A percentile compares a stretch with the other conserved stretches of the same genome.
These are phyloP conservation scores for Aelia acuminata DNA, from an alignment of 2,888 invertebrate species.

Conservation along the genomic window DNA sequence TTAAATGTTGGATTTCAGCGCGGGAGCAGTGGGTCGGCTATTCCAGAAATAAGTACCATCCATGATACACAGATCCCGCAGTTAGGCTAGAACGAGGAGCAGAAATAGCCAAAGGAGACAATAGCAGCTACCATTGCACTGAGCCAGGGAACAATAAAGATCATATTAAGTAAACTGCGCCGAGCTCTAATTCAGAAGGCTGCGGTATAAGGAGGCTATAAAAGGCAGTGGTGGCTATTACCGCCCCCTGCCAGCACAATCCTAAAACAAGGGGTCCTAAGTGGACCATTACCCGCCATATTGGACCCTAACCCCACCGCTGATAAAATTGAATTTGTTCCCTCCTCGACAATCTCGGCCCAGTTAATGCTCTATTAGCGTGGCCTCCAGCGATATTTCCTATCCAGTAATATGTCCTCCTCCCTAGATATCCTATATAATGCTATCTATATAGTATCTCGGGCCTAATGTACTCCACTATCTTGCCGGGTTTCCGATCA, in stretches of 20 bases:
- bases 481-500: slow-evolving; percentile 36
- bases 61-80: not conserved
- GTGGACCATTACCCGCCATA: slow-evolving; percentile 50
- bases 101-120: not conserved
- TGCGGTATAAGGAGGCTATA: slow-evolving; percentile 35
- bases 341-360: slow-evolving; percentile 30
- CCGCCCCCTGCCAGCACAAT: slow-evolving; percentile 32
- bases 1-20: not conserved
- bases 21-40: not conserved
- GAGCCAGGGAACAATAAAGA: slow-evolving; percentile 44
- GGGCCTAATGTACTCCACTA: slow-evolving; percentile 20
- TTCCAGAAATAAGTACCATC: not conserved
- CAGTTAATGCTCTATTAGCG: slow-evolving; percentile 50
- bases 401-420: slow-evolving; percentile 32
- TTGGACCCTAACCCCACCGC: slow-evolving; percentile 40
- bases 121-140: slow-evolving; percentile 24
- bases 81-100: not conserved
- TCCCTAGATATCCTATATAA: slow-evolving; percentile 46
- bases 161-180: slow-evolving; percentile 45
- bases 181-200: slow-evolving; percentile 45
- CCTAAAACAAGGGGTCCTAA: slow-evolving; percentile 37
- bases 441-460: slow-evolving; percentile 30
- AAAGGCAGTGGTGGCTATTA: slow-evolving; percentile 43
- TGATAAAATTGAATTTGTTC: slow-evolving; percentile 47
- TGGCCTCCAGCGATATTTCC: not conserved